These are phyloP conservation scores for Drosophila lutescens DNA, from an alignment of 2,888 invertebrate species.

Conservation along the genomic window DNA sequence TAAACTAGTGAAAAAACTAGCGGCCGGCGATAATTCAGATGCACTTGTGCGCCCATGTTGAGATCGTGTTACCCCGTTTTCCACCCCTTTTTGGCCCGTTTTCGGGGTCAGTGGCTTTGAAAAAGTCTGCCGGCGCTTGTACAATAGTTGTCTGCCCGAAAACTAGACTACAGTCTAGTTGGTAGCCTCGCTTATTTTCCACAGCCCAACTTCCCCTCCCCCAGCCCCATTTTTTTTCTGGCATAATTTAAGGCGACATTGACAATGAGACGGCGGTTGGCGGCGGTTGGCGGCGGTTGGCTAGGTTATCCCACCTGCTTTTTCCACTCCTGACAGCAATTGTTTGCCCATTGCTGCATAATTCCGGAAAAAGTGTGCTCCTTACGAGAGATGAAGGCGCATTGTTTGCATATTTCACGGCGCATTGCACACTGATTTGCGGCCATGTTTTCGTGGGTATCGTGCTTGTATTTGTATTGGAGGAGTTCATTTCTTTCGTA, in stretches of 20 bases:
- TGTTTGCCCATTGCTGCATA: conserved; percentile 77
- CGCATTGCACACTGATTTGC: conserved; percentile 70
- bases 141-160: conserved; percentile 63
- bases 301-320: conserved; percentile 15
- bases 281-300: conserved; percentile 1
- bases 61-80: conserved; percentile 54
- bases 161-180: conserved; percentile 61
- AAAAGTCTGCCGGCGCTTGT: conserved; percentile 61
- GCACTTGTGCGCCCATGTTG: conserved; percentile 73
- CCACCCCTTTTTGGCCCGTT: conserved; percentile 26
- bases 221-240: conserved; percentile 41
- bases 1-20: conserved; percentile 8
- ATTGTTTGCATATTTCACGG: conserved; percentile 77
- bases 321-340: conserved; percentile 64
- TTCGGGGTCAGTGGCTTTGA: conserved; percentile 80
- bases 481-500: conserved; percentile 38
- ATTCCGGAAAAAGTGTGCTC: conserved; percentile 56
- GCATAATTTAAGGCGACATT: conserved; percentile 79
- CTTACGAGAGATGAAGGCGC: conserved; percentile 46
- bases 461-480: conserved; percentile 7
- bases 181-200: conserved; percentile 2
- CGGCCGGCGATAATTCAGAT: conserved; percentile 64
- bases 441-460: conserved; percentile 15
- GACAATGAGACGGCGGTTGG: conserved; percentile 65
- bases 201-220: too few species aligned